Evolutionary conservation across 2,797 vertebrate genomes (phyloP), one percentile per base, ranked within the genome.

Genomic region (Dermochelys coriacea): DNA sequence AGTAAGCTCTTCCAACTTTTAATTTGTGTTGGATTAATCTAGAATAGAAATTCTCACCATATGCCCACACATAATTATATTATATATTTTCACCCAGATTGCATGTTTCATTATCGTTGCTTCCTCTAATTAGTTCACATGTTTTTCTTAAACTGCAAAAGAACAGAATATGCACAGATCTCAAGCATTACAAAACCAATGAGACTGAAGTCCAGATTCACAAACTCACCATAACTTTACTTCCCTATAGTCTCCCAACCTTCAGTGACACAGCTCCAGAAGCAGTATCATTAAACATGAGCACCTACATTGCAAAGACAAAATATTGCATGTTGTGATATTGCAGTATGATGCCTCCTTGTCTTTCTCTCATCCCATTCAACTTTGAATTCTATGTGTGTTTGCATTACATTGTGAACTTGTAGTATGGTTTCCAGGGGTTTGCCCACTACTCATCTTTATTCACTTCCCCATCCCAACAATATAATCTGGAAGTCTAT

Each of bases 401-500:
- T 83, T 91, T 89, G 49, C 83, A 75, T 61, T 94, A 75, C 89
- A 57, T 57, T 89, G 47, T 79, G 61, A 88, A 79, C 77, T 61
- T 21, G 54, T 71, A 55, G n/a, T 61, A 80, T 4, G 4, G 64
- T 79, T 90, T 90, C 89, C 84, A 45, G 41, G 61, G 29, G 84
- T 61, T 80, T 84, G 14, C 57, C 85, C 80, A 11, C 93, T 87
- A 82, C 90, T 91, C 96, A 80, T 93, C 93, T 96, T 95, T 97
- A 94, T 93, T 96, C 97, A 83, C 92, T 91, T 49, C 18, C 49
- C 51, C 89, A 80, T 49, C 37, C 78, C 90, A 90, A 84, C 95
- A 96, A 96, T 96, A 29, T 89, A 95, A 89, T 96, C 92, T 77
- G 0, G 92, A 96, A 97, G 96, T 89, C 95, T 57, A 80, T 96